Evolutionary conservation across 2,797 vertebrate genomes (phyloP).

Genomic region (Pseudochirops corinnae): DNA sequence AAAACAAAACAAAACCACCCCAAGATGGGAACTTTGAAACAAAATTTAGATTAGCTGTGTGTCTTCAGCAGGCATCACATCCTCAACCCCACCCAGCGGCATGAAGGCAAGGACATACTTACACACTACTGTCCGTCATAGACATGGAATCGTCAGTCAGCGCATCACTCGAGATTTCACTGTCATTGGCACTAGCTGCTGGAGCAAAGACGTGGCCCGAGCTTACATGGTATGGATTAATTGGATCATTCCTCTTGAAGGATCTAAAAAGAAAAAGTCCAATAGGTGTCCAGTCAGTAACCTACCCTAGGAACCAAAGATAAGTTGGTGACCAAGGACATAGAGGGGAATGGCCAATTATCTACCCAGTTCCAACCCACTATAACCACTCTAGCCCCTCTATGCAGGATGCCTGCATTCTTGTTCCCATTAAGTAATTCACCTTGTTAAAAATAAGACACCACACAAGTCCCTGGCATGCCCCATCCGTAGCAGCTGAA

Average conservation of each 20-base stretch:
- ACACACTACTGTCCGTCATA: conserved; percentile 97
- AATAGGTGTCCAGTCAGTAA: neutral
- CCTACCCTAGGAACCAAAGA: neutral
- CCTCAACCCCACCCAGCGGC: fast-evolving
- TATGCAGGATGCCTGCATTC: neutral
- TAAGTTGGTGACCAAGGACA: neutral
- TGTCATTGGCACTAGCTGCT: conserved; percentile 96
- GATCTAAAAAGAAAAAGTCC: conserved; percentile 85
- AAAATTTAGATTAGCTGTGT: neutral
- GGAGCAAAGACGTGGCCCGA: conserved; percentile 94
- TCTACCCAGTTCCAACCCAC: neutral
- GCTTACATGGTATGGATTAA: conserved; percentile 90
- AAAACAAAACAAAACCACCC: neutral
- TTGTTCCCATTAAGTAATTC: neutral
- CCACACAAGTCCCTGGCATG: neutral
- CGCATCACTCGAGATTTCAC: conserved; percentile 96
- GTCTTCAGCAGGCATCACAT: fast-evolving
- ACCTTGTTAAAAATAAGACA: neutral
- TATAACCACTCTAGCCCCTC: neutral
- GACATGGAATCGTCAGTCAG: conserved; percentile 97
- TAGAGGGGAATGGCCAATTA: fast-evolving
- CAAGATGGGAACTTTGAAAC: neutral
- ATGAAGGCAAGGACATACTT: conserved; percentile 82
- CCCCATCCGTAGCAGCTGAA: neutral
- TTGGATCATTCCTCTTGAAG: conserved; percentile 90